phyloP scores from a whole-genome alignment of 1,140 invertebrate genomes.

The Diuraphis noxia region DNA sequence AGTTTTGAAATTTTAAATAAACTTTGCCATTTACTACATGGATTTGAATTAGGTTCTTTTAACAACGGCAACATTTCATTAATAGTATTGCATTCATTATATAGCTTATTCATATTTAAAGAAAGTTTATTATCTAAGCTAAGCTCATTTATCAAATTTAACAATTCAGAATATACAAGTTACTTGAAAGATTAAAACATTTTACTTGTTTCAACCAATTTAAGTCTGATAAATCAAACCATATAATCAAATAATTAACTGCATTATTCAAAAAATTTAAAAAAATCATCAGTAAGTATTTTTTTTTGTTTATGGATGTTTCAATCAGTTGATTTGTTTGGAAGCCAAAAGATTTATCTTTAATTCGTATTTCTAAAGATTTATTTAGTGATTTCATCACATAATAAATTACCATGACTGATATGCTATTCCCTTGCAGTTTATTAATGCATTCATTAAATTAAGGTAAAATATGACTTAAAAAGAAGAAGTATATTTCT shows the following conservation, averaged over 20 bases:
- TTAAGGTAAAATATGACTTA: not conserved
- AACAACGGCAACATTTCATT: not conserved
- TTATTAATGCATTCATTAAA: conserved; percentile 15
- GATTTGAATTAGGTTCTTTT: not conserved
- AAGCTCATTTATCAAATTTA: not conserved
- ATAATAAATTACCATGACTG: not conserved
- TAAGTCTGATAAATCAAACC: not conserved
- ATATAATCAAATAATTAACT: not conserved
- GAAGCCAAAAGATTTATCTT: not conserved
- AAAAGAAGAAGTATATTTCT: not conserved
- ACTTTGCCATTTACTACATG: not conserved
- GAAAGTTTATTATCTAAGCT: not conserved
- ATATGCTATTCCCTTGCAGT: conserved; percentile 2
- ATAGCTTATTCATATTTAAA: not conserved
- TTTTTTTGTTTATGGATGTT: not conserved
- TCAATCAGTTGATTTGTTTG: not conserved
- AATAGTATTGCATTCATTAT: not conserved
- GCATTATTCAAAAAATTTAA: not conserved
- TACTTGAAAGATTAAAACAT: not conserved
- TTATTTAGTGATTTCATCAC: not conserved
- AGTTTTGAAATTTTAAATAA: not conserved
- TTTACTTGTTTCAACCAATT: not conserved
- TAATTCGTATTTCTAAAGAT: not conserved
- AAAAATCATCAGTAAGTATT: not conserved
- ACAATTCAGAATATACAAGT: not conserved